Evolutionary conservation across 2,113 vertebrate species (phyloP).

Genomic region (Peromyscus leucopus): DNA sequence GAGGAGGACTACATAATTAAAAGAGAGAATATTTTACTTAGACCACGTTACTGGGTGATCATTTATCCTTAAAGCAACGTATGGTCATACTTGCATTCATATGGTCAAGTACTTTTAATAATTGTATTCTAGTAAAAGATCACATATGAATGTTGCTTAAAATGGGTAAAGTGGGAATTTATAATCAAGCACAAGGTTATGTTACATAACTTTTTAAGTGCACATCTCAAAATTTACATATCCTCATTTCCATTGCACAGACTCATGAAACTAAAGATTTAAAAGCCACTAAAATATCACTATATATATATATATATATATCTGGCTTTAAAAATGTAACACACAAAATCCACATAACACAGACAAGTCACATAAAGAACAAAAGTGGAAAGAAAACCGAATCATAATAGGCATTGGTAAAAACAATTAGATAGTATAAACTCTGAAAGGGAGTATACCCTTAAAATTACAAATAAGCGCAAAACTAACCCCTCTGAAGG

Average conservation of each 20-base stretch:
- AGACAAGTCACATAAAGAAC: constrained; percentile 63
- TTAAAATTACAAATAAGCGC: constrained; percentile 39
- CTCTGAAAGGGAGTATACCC: neutral
- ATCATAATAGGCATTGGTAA: constrained; percentile 4
- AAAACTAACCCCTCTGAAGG: constrained; percentile 37
- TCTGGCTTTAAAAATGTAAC: constrained; percentile 39
- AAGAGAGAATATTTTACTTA: constrained; percentile 89
- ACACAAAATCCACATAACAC: constrained; percentile 30
- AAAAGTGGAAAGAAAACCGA: constrained; percentile 24
- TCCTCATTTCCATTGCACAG: constrained; percentile 66
- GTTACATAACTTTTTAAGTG: constrained; percentile 44
- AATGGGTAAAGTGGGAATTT: constrained; percentile 31
- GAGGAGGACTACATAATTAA: constrained; percentile 90
- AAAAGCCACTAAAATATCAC: constrained; percentile 68
- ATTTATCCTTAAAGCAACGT: constrained; percentile 84
- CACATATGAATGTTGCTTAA: constrained; percentile 63
- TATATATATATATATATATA: neutral
- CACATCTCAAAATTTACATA: constrained; percentile 62
- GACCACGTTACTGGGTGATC: constrained; percentile 83
- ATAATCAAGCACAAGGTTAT: constrained; percentile 58
- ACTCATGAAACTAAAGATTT: constrained; percentile 53
- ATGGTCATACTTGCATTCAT: constrained; percentile 75
- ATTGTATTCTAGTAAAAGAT: constrained; percentile 62
- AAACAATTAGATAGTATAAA: constrained; percentile 34
- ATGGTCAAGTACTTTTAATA: constrained; percentile 75